These are phyloP conservation scores for Pristionchus exspectatus DNA, from an alignment of 2,888 invertebrate species.

Conservation along the genomic window DNA sequence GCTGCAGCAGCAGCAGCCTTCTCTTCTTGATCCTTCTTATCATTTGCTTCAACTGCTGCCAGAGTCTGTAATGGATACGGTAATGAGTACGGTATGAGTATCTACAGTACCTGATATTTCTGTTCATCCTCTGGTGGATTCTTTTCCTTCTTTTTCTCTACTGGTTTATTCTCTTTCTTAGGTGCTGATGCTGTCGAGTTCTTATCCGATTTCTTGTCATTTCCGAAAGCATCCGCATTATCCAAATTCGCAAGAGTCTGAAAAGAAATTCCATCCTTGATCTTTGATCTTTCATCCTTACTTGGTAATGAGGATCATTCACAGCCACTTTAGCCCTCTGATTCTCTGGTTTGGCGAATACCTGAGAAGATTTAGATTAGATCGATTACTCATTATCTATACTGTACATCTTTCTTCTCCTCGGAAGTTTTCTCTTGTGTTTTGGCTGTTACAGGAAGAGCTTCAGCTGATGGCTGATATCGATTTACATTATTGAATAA, in stretches of 20 bases:
- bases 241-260: constrained; percentile 40
- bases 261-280: not conserved
- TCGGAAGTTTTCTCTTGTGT: constrained; percentile 14
- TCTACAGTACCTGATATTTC: constrained; percentile 25
- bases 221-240: constrained; percentile 29
- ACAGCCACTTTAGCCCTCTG: not conserved
- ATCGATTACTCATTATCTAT: not conserved
- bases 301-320: constrained; percentile 45
- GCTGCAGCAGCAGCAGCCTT: constrained; percentile 29
- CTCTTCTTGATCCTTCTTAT: constrained; percentile 35
- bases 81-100: not conserved
- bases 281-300: not conserved
- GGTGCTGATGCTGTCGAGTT: not conserved
- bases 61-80: constrained; percentile 1
- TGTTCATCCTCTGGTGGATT: constrained; percentile 30
- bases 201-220: constrained; percentile 20
- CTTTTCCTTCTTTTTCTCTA: not conserved
- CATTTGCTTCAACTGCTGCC: constrained; percentile 16
- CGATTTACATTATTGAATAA: not conserved
- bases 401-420: constrained; percentile 38
- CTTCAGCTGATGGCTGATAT: constrained; percentile 14
- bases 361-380: not conserved
- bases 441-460: not conserved
- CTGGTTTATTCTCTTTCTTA: not conserved
- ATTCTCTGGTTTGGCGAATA: constrained; percentile 37